Evolutionary conservation across 2,888 invertebrate species (phyloP), one percentile per base, ranked within the genome.

Genomic region (Dryococelus australis): DNA sequence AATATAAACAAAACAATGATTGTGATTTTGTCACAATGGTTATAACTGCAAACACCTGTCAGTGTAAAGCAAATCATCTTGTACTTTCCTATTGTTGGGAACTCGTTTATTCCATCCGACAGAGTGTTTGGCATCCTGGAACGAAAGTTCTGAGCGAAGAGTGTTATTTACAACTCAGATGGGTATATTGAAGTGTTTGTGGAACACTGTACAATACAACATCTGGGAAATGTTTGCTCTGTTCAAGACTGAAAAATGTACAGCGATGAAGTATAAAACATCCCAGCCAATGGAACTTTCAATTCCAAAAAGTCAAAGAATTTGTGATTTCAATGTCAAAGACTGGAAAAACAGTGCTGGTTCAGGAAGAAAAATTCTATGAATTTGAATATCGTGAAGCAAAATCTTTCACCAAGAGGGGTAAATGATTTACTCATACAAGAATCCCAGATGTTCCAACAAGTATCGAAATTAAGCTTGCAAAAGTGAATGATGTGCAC

Each of bases 201-300:
- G 35, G 4, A 28, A 83, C 35, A 83, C 28, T 83, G 83, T 83
- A 83, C 27, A 83, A 20, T 83, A 83, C 43, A 83, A 83, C 35
- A 83, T 83, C 28, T 2, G 28, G 35, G 83, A 83, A 9, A 83
- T 5, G 83, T 9, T 26, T 83, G 27, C 83, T 28, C 83, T 27
- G 83, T 83, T 35, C 83, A 83, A 43, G 83, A 83, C 28, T 83
- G 83, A 28, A 83, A 27, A 83, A 83, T 83, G 83, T 83, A 83
- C 24, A 24, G 83, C 16, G 28, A 83, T 16, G 28, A 83, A 83
- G 16, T 83, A 1, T 27, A 12, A 83, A 83, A 83, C 2, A 20
- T 12, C 35, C 35, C 35, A 4, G 35, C 35, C 35, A 35, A 35
- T 35, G 35, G 35, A 1, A 35, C 35, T 51, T 51, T 20, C 12